Percentiles rank a stretch among this genome's conserved stretches.
Evolutionary conservation across 2,113 vertebrate genomes (phyloP).

Genomic region (Sialia sialis): DNA sequence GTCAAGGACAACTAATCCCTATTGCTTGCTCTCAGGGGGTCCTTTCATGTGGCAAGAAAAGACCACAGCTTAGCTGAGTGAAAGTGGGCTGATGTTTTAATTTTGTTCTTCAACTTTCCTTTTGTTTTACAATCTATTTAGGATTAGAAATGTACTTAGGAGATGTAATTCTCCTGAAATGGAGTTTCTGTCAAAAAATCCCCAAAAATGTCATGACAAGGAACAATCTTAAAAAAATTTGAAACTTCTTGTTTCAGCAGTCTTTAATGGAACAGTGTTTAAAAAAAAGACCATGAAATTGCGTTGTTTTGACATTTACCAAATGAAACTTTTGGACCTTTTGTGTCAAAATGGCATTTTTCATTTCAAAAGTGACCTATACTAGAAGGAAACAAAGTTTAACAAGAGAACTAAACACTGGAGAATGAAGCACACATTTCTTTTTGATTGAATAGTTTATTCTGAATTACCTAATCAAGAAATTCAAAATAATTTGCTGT

Average conservation of each 20-base stretch:
- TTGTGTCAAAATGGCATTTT: neutral
- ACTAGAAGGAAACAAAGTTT: neutral
- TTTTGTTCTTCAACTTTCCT: neutral
- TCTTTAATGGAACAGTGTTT: neutral
- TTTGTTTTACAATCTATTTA: neutral
- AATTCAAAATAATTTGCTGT: neutral
- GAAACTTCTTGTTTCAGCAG: neutral
- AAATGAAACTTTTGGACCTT: neutral
- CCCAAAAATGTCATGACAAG: neutral
- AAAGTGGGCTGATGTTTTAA: neutral
- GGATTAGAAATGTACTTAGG: neutral
- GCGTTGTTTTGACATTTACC: neutral
- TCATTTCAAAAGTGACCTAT: neutral
- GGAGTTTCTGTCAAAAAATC: neutral
- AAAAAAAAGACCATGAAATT: neutral
- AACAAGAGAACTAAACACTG: neutral
- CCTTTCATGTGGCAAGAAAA: neutral
- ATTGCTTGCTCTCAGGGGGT: neutral
- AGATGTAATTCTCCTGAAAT: neutral
- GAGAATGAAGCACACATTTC: neutral
- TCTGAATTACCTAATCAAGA: neutral
- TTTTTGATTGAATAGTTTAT: neutral
- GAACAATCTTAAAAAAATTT: neutral
- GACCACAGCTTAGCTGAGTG: neutral
- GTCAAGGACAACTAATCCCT: constrained; percentile 1